These are phyloP conservation scores for Elephas maximus DNA, from an alignment of 2,113 vertebrate species.

Conservation along the genomic window DNA sequence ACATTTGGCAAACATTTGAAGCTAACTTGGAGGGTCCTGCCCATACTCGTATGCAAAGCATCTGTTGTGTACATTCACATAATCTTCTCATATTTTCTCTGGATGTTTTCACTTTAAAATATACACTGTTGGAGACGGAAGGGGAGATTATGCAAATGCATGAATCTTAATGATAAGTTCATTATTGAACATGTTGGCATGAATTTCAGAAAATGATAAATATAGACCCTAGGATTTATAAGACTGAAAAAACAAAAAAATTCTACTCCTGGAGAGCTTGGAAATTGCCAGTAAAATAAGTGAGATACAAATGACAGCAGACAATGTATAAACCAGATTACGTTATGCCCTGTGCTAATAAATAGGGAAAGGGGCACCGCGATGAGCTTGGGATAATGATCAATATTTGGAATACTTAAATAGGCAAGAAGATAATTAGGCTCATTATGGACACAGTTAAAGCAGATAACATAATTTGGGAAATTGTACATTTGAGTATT, in stretches of 20 bases:
- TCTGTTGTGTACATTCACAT: constrained; percentile 40
- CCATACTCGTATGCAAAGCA: constrained; percentile 37
- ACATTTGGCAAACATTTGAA: not conserved
- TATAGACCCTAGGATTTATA: constrained; percentile 59
- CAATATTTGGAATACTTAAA: constrained; percentile 78
- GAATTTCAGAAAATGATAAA: constrained; percentile 77
- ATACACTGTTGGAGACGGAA: constrained; percentile 57
- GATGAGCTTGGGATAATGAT: constrained; percentile 75
- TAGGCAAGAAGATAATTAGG: constrained; percentile 78
- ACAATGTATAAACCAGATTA: constrained; percentile 66
- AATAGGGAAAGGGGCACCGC: constrained; percentile 44
- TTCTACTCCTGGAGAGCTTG: constrained; percentile 63
- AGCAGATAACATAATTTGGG: constrained; percentile 81
- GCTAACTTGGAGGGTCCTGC: not conserved
- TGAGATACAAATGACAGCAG: constrained; percentile 66
- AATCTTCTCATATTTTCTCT: constrained; percentile 60
- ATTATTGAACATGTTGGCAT: constrained; percentile 75
- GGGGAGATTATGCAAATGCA: constrained; percentile 76
- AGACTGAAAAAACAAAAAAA: constrained; percentile 65
- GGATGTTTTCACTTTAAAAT: constrained; percentile 68
- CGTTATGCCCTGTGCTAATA: constrained; percentile 64
- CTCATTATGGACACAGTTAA: constrained; percentile 79
- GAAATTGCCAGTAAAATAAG: constrained; percentile 72
- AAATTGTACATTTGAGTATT: constrained; percentile 82
- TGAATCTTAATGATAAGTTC: constrained; percentile 76